Evolutionary conservation across 2,797 vertebrate species (phyloP).

Genomic region (Semotilus atromaculatus): DNA sequence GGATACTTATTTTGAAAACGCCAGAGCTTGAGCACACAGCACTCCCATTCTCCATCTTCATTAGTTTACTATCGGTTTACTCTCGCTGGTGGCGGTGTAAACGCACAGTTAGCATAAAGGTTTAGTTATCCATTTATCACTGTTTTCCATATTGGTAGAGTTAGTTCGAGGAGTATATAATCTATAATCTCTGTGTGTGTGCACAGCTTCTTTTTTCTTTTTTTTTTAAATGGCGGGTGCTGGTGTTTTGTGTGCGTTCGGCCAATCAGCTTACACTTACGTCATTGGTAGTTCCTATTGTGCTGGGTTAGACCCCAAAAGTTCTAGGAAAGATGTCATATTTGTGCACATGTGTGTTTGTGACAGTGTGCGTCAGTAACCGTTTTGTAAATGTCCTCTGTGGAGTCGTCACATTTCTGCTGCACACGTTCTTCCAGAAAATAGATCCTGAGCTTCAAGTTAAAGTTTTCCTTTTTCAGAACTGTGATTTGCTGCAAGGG

Average conservation of each 20-base stretch:
- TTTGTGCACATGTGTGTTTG: not conserved
- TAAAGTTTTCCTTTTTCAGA: conserved; percentile 98
- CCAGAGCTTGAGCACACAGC: too few relatives aligned
- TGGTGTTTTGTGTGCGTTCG: not conserved
- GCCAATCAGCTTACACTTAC: not conserved
- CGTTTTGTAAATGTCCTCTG: conserved; percentile 91
- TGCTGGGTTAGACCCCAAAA: not conserved
- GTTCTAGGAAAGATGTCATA: not conserved
- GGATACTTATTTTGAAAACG: not conserved
- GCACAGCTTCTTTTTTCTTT: too few relatives aligned
- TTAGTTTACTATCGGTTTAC: too few relatives aligned
- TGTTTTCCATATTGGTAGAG: not conserved
- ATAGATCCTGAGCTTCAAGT: conserved; percentile 97
- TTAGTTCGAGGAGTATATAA: not conserved
- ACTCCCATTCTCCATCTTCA: too few relatives aligned
- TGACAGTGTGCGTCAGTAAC: conserved; percentile 67
- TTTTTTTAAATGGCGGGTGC: too few relatives aligned
- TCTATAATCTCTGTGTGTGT: not conserved
- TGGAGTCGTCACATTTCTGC: conserved; percentile 91
- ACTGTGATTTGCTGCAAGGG: conserved; percentile 90
- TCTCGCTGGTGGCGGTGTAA: too few relatives aligned
- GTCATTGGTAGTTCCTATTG: not conserved
- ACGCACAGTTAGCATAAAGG: not conserved
- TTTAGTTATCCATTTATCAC: not conserved
- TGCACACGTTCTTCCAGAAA: conserved; percentile 96